Evolutionary conservation across 53 echinoderm and acorn worm genomes (phyloP), one percentile per base, ranked within the genome.

Genomic region (Echinarachnius parma): DNA sequence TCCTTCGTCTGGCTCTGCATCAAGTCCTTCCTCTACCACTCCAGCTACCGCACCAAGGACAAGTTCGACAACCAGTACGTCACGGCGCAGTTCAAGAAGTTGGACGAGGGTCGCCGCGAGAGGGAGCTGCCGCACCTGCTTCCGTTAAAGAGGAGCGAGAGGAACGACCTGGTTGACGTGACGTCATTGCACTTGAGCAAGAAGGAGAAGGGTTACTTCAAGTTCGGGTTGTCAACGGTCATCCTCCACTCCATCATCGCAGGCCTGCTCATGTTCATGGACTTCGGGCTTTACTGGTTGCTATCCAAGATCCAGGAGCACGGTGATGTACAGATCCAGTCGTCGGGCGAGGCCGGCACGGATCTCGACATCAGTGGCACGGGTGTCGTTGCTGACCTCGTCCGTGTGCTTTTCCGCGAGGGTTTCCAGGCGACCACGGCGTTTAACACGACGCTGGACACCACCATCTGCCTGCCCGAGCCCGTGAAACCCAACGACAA

Each of bases 41-140:
- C 78, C 52, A 83, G 86, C 60, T 93, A 89, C 48, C 89, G 84
- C 27, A 86, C 87, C 21, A 86, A 89, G 35, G 89, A 93, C 33
- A 66, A 80, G 22, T 93, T 93, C 36, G 94, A 93, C 52, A 93
- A 93, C 56, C 83, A 75, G 53, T 93, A 93, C 60, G 78, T 93
- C 50, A 93, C 94, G 0, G 42, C 74, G 4, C 55, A 86, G 32
- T 93, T 86, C 21, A 86, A 87, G 62, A 69, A 53, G 52, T 63
- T 93, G 37, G 94, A 93, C 60, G 59, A n/a, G 4, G 72, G 78
- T 52, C 66, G 94, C 31, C 75, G 75, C 32, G 75, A 86, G 56
- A 49, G 74, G 16, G 87, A 82, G 8, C 62, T 53, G 34, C 49
- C 71, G 4, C 56, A 76, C 39, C 22, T 93, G 29, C 63, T 93